Conservation (phyloP, 2,888 invertebrate genomes). For the Eupithecia insigniata region DNA sequence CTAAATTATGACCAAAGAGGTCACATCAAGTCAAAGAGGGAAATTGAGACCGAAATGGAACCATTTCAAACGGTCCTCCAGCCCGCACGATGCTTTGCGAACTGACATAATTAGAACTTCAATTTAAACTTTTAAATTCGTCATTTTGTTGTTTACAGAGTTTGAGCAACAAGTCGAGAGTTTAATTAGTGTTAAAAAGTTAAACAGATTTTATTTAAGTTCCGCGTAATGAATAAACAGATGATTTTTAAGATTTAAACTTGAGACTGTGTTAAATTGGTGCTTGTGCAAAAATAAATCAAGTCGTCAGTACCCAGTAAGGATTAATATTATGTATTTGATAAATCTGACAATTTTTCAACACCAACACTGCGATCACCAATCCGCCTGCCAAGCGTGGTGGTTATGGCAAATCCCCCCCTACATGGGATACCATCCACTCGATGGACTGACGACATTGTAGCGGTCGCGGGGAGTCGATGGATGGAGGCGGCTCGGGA, state of each 20-base stretch:
- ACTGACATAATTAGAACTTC: conserved; percentile 39
- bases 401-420: too few species aligned
- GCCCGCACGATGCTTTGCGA: conserved; percentile 37
- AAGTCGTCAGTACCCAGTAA: too few species aligned
- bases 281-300: not conserved
- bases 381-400: too few species aligned
- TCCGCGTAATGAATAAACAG: not conserved
- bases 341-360: too few species aligned
- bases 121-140: conserved; percentile 49
- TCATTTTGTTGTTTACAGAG: conserved; percentile 44
- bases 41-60: not conserved
- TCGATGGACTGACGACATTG: too few species aligned
- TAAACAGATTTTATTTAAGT: conserved; percentile 24
- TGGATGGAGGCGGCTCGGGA: too few species aligned
- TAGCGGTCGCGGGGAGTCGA: too few species aligned
- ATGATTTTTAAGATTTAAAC: not conserved
- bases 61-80: conserved; percentile 11
- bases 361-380: too few species aligned
- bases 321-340: too few species aligned
- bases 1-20: not conserved
- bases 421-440: too few species aligned
- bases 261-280: too few species aligned
- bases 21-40: not conserved
- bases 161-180: conserved; percentile 49
- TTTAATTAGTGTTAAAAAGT: conserved; percentile 49